phyloP scores from a whole-genome alignment of 2,797 vertebrate species.

The Chaetophractus vellerosus region DNA sequence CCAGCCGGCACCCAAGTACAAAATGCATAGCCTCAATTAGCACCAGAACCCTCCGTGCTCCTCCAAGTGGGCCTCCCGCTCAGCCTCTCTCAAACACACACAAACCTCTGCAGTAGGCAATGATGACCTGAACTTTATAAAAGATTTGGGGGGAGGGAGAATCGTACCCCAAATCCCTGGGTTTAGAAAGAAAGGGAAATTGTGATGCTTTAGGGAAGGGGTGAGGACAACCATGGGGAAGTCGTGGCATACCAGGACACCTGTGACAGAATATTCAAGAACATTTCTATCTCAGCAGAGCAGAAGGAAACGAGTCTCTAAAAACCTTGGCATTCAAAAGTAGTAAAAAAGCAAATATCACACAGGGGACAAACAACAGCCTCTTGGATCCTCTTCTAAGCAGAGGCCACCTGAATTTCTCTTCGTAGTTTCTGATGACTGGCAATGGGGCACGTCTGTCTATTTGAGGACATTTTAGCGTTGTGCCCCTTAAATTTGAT shows the following conservation, averaged over 20 bases:
- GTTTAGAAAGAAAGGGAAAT: conserved; percentile 18
- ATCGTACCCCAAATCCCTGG: not conserved
- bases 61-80: conserved; percentile 70
- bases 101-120: not conserved
- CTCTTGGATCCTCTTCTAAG: conserved; percentile 16
- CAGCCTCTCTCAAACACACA: not conserved
- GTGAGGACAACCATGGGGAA: not conserved
- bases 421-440: not conserved
- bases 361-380: conserved; percentile 34
- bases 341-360: conserved; percentile 49
- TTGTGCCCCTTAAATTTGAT: not conserved
- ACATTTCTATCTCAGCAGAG: conserved; percentile 51
- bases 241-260: not conserved
- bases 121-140: conserved; percentile 2
- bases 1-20: conserved; percentile 85
- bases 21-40: conserved; percentile 85
- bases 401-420: not conserved
- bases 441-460: not conserved
- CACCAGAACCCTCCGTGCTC: conserved; percentile 76
- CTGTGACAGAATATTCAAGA: conserved; percentile 30
- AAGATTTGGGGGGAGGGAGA: not conserved
- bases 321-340: conserved; percentile 65
- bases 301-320: not conserved
- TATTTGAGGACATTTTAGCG: not conserved
- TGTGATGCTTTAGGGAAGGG: not conserved